Evolutionary conservation across 2,888 invertebrate genomes (phyloP), one percentile per base, ranked within the genome.

Genomic region (Lasius platythorax): DNA sequence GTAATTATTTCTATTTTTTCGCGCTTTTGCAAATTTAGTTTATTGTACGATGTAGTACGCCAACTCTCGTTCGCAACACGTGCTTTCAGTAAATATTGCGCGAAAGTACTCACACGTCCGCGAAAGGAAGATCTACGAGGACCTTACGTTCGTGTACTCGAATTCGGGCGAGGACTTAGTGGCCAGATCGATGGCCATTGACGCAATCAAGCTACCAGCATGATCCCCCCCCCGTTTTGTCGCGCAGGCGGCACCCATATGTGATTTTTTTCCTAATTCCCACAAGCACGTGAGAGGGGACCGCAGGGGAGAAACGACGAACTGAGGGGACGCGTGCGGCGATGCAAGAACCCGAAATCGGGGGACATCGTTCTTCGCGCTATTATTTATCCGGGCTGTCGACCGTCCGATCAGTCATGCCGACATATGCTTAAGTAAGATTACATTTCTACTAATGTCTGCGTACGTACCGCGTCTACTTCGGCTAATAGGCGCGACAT

Each of bases 351-450:
- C 37, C 46, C 66, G 86, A 85, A 67, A 86, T 70, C 85, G 87
- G 79, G 84, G 85, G 86, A 85, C 87, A 72, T 67, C 85, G 43
- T 67, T 82, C 83, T 81, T 84, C 73, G 75, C 87, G 88, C 91
- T 92, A 93, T 94, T 93, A 94, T 93, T 94, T 93, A 92, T 93
- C 92, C 88, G 89, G 88, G 90, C 93, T 92, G 92, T 94, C 92
- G 90, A 90, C 91, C 89, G 91, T 88, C 91, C 93, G 93, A 94
- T 94, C 94, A 92, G 93, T 94, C 94, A 94, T 92, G 92, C 92
- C 90, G 92, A 94, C 94, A 94, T 94, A 94, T 94, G 94, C 93
- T 94, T 93, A 93, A 94, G 93, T 93, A 94, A 94, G 94, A 94
- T 94, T 94, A 94, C 94, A 94, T 94, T 94, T 92, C 93, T 93